Evolutionary conservation across 1,140 invertebrate species (phyloP).

Genomic region (Drosophila virilis): DNA sequence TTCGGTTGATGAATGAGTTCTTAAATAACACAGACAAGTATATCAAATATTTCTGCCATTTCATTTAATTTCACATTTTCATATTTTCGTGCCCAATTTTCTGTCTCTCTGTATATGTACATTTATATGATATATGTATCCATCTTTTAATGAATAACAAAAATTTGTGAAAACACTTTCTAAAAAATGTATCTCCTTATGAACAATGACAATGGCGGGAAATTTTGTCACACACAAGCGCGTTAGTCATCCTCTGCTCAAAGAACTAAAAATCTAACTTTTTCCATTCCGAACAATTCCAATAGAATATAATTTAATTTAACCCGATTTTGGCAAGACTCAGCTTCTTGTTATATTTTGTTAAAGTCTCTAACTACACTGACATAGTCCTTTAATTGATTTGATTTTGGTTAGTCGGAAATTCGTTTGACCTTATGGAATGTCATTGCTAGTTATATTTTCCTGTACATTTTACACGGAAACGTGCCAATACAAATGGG

Average conservation of each 20-base stretch:
- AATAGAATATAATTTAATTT: neutral
- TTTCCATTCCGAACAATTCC: neutral
- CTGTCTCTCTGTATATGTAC: too few species aligned
- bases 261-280: neutral
- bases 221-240: neutral
- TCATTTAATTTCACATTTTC: too few species aligned
- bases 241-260: neutral
- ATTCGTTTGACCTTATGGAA: constrained; percentile 15
- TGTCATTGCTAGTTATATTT: neutral
- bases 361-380: too few species aligned
- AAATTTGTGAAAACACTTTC: too few species aligned
- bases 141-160: too few species aligned
- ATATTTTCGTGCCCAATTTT: too few species aligned
- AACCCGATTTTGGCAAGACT: neutral
- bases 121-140: too few species aligned
- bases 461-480: neutral
- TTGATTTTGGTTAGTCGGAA: constrained; percentile 2
- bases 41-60: too few species aligned
- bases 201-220: neutral
- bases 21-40: too few species aligned
- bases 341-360: too few species aligned
- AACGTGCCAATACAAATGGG: constrained; percentile 16
- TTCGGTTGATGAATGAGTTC: too few species aligned
- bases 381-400: neutral
- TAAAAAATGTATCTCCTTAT: neutral